Conservation (phyloP, 2,888 invertebrate genomes). For the Drosophila kuntzei region DNA sequence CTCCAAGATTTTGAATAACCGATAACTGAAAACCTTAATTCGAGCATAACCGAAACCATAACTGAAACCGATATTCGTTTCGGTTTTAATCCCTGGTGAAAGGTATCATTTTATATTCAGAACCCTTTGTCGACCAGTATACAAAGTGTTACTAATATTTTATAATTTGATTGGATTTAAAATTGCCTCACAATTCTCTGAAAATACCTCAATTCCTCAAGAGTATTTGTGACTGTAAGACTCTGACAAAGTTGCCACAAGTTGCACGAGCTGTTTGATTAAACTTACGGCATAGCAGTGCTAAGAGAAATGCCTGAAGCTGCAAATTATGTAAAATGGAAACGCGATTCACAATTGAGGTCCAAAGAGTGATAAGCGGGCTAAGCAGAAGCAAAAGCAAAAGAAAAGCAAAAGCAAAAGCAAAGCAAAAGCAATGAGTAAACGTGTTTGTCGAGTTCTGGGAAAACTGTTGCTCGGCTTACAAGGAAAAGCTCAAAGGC, state of each 20-base stretch:
- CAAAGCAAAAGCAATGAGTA: background rate
- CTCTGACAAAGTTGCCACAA: slow-evolving; percentile 43
- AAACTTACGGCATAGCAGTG: slow-evolving; percentile 29
- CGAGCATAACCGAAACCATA: no score
- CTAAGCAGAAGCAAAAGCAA: slow-evolving; percentile 8
- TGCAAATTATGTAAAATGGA: slow-evolving; percentile 68
- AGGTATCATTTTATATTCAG: no score
- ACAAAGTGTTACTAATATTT: background rate
- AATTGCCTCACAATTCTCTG: background rate
- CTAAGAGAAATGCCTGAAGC: slow-evolving; percentile 54
- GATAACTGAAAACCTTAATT: no score
- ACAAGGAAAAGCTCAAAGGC: slow-evolving; percentile 35
- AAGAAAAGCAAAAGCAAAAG: background rate
- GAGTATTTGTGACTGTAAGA: slow-evolving; percentile 3
- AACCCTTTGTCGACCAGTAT: background rate
- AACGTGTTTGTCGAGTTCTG: slow-evolving; percentile 23
- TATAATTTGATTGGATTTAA: slow-evolving; percentile 9
- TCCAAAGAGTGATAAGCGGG: slow-evolving; percentile 20
- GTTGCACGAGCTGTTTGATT: slow-evolving; percentile 47
- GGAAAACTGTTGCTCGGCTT: slow-evolving; percentile 41
- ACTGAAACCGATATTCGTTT: no score
- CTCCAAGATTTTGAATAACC: no score
- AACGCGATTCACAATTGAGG: slow-evolving; percentile 40
- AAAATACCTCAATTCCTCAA: slow-evolving; percentile 1
- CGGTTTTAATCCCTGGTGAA: no score